Base-by-base conservation (phyloP, 2,113 vertebrate genomes). In the Baryphthengus martii region DNA sequence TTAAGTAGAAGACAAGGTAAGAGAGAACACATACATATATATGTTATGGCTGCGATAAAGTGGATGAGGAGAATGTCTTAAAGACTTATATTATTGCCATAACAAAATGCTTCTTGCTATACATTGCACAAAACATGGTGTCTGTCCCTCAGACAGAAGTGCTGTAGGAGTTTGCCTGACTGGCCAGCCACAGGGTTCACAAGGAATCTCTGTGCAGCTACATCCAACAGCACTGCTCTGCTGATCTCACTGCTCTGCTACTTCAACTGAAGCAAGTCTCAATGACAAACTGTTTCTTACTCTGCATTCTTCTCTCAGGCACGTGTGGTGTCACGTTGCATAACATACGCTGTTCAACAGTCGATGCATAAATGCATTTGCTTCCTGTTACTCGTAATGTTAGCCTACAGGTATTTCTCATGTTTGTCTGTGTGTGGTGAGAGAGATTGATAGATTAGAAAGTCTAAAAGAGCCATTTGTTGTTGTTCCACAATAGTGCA, bases 61-160 rank as follows among this genome's bases (percentile, higher is more conserved):
- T 5, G 21, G 7, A 25, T 4, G 12, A 7, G 20, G 35, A 63
- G 56, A 55, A 45, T 12, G 11, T 67, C 37, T 26, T 7, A 56
- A 79, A n/a, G 28, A 50, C 11, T 11, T 47, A 29, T 23, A 59
- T 2, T 63, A 39, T 50, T 2, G 1, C 62, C 37, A 7, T 67
- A 65, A 82, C 18, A 75, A 85, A 92, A 83, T 17, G 23, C 33
- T 65, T 55, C 53, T 55, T 92, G 56, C 17, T 77, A 3, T 19
- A 45, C 0, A 0, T 29, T 71, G 55, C 42, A 11, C 0, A 1
- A n/a, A 23, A 45, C 37, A 6, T 18, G 6, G 13, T 76, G 42
- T 33, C 29, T 70, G 28, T 67, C 23, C 33, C 33, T 50, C 1
- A 1, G 33, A 23, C 33, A 55, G 21, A 49, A 31, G 26, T 50